Evolutionary conservation across 2,113 vertebrate species (phyloP).

Genomic region (Serilophus lunatus): DNA sequence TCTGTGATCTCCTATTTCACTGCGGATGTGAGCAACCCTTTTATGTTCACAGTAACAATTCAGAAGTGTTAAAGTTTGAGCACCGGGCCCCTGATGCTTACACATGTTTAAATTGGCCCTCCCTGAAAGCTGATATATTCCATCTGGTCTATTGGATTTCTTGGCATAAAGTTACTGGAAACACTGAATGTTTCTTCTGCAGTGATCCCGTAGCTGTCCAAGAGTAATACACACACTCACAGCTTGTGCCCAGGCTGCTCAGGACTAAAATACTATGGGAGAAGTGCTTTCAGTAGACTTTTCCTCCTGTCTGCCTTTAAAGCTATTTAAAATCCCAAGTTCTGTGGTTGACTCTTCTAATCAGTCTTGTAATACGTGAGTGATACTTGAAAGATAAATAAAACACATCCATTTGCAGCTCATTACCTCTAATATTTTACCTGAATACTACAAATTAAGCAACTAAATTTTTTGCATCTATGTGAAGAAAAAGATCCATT

Average conservation of each 20-base stretch:
- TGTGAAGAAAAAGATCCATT: not conserved
- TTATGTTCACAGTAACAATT: slow-evolving; percentile 8
- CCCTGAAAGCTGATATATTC: slow-evolving; percentile 49
- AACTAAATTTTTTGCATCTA: not conserved
- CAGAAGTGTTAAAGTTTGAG: slow-evolving; percentile 45
- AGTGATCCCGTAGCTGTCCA: slow-evolving; percentile 27
- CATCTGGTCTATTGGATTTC: slow-evolving; percentile 47
- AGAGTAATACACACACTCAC: not conserved
- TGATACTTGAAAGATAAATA: not conserved
- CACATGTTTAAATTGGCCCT: slow-evolving; percentile 51
- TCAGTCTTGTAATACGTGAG: not conserved
- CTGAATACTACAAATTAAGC: not conserved
- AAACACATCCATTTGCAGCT: not conserved
- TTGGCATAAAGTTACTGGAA: slow-evolving; percentile 54
- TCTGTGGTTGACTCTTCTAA: not conserved
- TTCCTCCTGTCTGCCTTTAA: not conserved
- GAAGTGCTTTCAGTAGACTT: not conserved
- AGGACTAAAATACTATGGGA: not conserved
- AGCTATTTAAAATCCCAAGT: not conserved
- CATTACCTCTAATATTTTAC: not conserved
- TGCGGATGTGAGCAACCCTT: not conserved
- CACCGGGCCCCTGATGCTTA: not conserved
- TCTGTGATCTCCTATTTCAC: slow-evolving; percentile 2
- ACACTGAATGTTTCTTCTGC: slow-evolving; percentile 43
- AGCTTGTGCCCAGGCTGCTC: not conserved